These are phyloP conservation scores for Caenorhabditis briggsae DNA, from an alignment of 1,140 invertebrate genomes.

Conservation along the genomic window DNA sequence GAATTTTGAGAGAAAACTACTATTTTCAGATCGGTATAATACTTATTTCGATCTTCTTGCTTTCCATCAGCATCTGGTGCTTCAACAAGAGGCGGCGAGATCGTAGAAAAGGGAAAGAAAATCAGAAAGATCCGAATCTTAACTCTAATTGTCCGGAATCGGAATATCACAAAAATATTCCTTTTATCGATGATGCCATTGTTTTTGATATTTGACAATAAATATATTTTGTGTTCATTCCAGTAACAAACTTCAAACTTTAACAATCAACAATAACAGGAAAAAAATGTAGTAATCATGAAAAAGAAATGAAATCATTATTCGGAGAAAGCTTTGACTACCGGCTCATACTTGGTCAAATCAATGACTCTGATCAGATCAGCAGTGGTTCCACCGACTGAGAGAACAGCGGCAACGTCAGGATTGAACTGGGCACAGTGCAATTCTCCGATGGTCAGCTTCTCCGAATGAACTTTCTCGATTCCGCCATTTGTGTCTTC, in stretches of 20 bases:
- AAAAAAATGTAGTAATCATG: not conserved
- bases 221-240: not conserved
- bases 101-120: not conserved
- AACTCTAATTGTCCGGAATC: not conserved
- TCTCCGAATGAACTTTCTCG: constrained; percentile 55
- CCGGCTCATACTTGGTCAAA: constrained; percentile 59
- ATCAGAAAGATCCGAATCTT: not conserved
- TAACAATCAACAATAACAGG: not conserved
- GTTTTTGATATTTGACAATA: constrained; percentile 19
- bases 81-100: too few relatives aligned
- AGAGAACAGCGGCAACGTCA: constrained; percentile 57
- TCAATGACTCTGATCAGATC: constrained; percentile 64
- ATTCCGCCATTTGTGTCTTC: constrained; percentile 44
- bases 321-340: constrained; percentile 58
- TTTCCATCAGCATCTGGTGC: not conserved
- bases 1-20: not conserved
- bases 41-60: not conserved
- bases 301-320: not conserved
- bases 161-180: not conserved
- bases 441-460: constrained; percentile 61
- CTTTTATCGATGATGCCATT: constrained; percentile 37
- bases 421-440: constrained; percentile 62
- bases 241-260: not conserved
- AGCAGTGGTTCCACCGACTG: constrained; percentile 59
- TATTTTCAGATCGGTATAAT: not conserved